These are phyloP conservation scores for Pipistrellus pygmaeus DNA, from an alignment of 2,797 vertebrate species.

Conservation along the genomic window DNA sequence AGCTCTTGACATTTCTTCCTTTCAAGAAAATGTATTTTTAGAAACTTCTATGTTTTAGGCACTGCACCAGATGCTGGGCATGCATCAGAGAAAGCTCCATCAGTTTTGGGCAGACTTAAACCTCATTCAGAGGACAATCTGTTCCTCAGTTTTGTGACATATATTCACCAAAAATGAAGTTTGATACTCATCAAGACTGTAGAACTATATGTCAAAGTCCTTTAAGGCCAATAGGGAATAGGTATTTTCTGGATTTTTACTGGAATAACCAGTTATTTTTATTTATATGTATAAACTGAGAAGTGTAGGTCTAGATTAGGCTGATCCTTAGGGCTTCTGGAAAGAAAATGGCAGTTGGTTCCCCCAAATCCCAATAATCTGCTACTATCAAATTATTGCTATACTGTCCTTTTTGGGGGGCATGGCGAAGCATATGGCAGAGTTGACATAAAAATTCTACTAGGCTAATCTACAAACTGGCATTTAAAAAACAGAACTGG, in stretches of 20 bases:
- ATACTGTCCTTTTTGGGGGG: not conserved
- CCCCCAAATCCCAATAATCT: not conserved
- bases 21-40: conserved; percentile 33
- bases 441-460: conserved; percentile 57
- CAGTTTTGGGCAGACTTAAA: not conserved
- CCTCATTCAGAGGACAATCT: not conserved
- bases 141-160: not conserved
- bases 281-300: conserved; percentile 8
- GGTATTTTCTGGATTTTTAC: conserved; percentile 22
- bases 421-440: too few species aligned
- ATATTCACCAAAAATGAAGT: conserved; percentile 34
- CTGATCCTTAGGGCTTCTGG: not conserved
- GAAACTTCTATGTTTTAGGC: not conserved
- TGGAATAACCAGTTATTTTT: conserved; percentile 32
- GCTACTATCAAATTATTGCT: not conserved
- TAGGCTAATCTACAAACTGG: not conserved
- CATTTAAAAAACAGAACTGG: not conserved
- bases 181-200: conserved; percentile 32
- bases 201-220: not conserved
- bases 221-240: not conserved
- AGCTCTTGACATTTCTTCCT: not conserved
- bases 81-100: not conserved
- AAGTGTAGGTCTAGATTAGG: conserved; percentile 12
- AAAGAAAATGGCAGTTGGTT: not conserved
- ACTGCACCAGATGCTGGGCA: not conserved